A percentile compares a stretch with the other conserved stretches of the same genome.
phyloP scores from a whole-genome alignment of 2,113 vertebrate species.

The Leucopternis melanops region DNA sequence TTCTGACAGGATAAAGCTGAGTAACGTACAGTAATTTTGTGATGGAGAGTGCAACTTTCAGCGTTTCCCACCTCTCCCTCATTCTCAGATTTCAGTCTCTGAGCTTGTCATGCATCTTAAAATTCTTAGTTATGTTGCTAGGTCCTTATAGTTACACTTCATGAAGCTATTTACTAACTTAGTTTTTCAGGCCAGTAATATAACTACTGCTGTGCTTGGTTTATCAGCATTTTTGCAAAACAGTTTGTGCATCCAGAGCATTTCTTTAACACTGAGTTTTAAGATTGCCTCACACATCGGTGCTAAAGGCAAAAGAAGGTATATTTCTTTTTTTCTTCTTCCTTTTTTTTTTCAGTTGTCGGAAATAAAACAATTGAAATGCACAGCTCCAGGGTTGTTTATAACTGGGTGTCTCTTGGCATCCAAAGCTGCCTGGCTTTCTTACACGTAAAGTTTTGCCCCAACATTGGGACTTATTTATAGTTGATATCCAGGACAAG shows the following conservation, averaged over 20 bases:
- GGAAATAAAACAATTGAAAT: not conserved
- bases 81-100: not conserved
- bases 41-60: not conserved
- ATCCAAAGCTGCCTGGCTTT: not conserved
- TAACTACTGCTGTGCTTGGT: not conserved
- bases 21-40: too few relatives aligned
- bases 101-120: not conserved
- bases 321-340: not conserved
- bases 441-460: not conserved
- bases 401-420: not conserved
- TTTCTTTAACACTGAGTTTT: not conserved
- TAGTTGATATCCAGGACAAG: constrained; percentile 28
- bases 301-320: not conserved
- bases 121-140: not conserved
- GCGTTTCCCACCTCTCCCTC: not conserved
- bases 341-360: not conserved
- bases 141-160: not conserved
- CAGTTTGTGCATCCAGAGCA: not conserved
- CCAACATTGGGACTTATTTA: not conserved
- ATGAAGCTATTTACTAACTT: not conserved
- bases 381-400: not conserved
- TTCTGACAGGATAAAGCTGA: not conserved
- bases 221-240: not conserved
- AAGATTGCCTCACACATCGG: not conserved
- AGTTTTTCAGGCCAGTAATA: not conserved